Base-by-base conservation (phyloP, 1,140 invertebrate genomes). In the Anoplophora glabripennis region DNA sequence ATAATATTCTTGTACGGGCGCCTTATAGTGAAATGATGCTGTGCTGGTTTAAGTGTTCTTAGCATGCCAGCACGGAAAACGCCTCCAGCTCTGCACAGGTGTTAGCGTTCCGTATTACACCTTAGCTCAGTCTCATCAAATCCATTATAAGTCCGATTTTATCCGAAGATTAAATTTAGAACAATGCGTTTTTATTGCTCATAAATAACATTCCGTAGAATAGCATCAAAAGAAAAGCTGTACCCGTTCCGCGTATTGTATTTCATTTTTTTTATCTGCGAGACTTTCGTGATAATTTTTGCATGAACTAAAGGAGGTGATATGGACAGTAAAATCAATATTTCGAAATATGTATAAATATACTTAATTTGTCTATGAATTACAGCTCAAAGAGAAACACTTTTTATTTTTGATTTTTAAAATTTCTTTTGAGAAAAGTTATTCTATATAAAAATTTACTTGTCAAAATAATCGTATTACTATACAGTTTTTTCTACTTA, bases 81-180 rank as follows among this genome's bases (percentile, higher is more conserved):
- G 63, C 66, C 63, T 37, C 42, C 45, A 56, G 66, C 53, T 40
- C 42, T 47, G 58, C 66, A 68, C 66, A 68, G 66, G 66, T 68
- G 67, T 69, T 64, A 62, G 65, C 56, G 52, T 61, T 57, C 28
- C 67, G 61, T 62, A 55, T 60, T 63, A 62, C 67, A 69, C 66
- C 64, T 63, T 63, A 53, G 18, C 58, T 63, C 63, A 63, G 66
- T 65, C 59, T 68, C 63, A 63, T 68, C 66, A 62, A 55, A 40
- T 53, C 61, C 64, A 66, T 66, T 66, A 66, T 61, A 66, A 61
- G 64, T 61, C 64, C 64, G 60, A 41, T 57, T 48, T 63, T 57
- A 53, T 58, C 57, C 63, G 63, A 66, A 71, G 69, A 71, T 71
- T 71, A 68, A 69, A 69, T 71, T 69, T 68, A 64, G 66, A 68